A percentile compares a stretch with the other conserved stretches of the same genome.
Evolutionary conservation across 2,113 vertebrate genomes (phyloP).

Genomic region (Ranitomeya variabilis): DNA sequence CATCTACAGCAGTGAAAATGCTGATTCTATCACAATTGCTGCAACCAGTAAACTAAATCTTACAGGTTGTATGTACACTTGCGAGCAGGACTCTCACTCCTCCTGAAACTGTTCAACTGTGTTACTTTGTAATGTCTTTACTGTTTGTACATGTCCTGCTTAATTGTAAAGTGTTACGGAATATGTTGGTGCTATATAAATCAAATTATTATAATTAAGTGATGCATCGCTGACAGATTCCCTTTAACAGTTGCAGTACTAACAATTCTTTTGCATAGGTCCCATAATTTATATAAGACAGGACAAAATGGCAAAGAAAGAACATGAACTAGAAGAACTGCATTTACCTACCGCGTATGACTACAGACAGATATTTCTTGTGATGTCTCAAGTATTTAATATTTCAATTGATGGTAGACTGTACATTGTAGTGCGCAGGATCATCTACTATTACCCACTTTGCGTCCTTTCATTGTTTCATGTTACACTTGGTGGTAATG

Average conservation of each 20-base stretch:
- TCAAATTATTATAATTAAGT: too few species aligned
- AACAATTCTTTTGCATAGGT: neutral
- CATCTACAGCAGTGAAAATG: too few species aligned
- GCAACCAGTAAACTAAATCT: too few species aligned
- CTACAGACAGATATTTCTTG: neutral
- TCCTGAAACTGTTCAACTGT: too few species aligned
- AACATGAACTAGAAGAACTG: neutral
- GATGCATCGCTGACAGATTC: neutral
- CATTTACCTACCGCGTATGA: neutral
- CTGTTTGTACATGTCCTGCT: too few species aligned
- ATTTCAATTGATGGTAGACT: neutral
- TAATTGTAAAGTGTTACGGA: too few species aligned
- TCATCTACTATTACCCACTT: too few species aligned
- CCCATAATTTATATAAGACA: neutral
- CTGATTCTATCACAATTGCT: too few species aligned
- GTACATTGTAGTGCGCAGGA: neutral
- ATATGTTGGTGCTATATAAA: too few species aligned
- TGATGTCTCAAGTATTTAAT: constrained; percentile 1
- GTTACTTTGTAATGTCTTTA: too few species aligned
- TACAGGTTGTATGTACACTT: too few species aligned
- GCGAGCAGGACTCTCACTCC: too few species aligned
- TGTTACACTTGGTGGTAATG: neutral
- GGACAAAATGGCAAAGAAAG: neutral
- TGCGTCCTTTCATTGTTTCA: neutral
- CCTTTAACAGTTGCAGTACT: neutral